Conservation (phyloP, 2,888 invertebrate genomes). For the Amiota communis region DNA sequence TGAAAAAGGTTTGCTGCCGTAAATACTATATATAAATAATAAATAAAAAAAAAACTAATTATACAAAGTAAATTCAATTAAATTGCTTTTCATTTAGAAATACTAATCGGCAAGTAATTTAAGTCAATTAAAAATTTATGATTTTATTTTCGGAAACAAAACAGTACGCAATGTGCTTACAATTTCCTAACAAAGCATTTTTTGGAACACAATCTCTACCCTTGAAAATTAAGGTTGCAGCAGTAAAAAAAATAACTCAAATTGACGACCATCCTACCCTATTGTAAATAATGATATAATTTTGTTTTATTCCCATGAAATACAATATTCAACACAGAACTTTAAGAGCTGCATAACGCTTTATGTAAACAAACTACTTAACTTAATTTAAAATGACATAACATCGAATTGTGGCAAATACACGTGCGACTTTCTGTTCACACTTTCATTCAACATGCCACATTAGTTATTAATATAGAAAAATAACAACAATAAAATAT, state of each 20-base stretch:
- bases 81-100: conserved; percentile 58
- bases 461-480: no score
- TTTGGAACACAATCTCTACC: no score
- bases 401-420: background rate
- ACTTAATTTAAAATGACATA: conserved; percentile 44
- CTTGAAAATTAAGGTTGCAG: no score
- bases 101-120: conserved; percentile 62
- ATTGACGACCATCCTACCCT: no score
- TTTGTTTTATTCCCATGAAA: conserved; percentile 42
- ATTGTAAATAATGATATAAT: no score
- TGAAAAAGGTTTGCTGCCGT: no score
- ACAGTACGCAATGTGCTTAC: conserved; percentile 1
- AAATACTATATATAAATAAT: no score
- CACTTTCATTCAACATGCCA: background rate
- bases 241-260: no score
- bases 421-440: conserved; percentile 9
- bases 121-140: conserved; percentile 64
- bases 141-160: conserved; percentile 60
- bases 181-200: no score
- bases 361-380: conserved; percentile 51
- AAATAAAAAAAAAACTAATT: conserved; percentile 44
- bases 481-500: no score
- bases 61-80: conserved; percentile 63
- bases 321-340: conserved; percentile 40
- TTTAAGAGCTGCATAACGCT: conserved; percentile 34